Evolutionary conservation across 2,888 invertebrate species (phyloP).

Genomic region (Margaritifera margaritifera): DNA sequence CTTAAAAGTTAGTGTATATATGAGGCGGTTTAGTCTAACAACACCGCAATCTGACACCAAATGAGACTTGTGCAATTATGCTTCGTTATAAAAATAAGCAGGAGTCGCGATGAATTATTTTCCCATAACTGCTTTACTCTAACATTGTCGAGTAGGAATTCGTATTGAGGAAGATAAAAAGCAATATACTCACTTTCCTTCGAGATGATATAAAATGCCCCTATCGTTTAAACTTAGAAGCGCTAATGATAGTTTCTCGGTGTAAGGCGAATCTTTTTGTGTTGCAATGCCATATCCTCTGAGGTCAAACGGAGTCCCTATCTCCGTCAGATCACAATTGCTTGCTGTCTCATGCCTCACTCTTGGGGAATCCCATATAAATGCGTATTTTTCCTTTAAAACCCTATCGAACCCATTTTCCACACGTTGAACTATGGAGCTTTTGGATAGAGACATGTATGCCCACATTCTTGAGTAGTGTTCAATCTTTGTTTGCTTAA

Average conservation of each 20-base stretch:
- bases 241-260: slow-evolving; percentile 58
- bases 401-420: slow-evolving; percentile 59
- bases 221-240: slow-evolving; percentile 61
- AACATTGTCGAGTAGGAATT: not conserved
- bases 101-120: too few species aligned
- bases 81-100: too few species aligned
- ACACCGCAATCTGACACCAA: too few species aligned
- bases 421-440: slow-evolving; percentile 54
- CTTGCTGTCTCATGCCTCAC: slow-evolving; percentile 58
- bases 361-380: slow-evolving; percentile 69
- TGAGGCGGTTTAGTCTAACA: too few species aligned
- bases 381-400: slow-evolving; percentile 61
- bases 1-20: too few species aligned
- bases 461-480: slow-evolving; percentile 63
- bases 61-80: too few species aligned
- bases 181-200: slow-evolving; percentile 59
- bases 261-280: slow-evolving; percentile 55
- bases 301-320: slow-evolving; percentile 64
- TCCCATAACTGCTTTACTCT: not conserved
- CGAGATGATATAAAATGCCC: slow-evolving; percentile 57
- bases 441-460: slow-evolving; percentile 54
- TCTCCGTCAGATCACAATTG: slow-evolving; percentile 63
- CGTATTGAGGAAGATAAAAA: too few species aligned
- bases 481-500: slow-evolving; percentile 61
- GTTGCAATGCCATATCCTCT: slow-evolving; percentile 66